Evolutionary conservation across 2,113 vertebrate species (phyloP), one percentile per base, ranked within the genome.

Genomic region (Nerophis lumbriciformis): DNA sequence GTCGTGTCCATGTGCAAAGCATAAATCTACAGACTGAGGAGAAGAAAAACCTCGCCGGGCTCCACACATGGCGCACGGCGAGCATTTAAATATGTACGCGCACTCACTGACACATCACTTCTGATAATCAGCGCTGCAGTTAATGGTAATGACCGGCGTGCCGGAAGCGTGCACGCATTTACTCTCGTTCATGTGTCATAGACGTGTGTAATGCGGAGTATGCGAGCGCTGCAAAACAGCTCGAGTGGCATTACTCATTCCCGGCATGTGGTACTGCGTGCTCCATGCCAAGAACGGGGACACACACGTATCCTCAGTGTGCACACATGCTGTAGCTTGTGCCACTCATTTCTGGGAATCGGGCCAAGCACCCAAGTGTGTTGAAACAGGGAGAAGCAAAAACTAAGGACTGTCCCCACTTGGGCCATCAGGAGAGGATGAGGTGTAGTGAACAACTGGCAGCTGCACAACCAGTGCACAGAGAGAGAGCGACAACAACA

Each of bases 321-420:
- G 16, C 62, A 55, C 70, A 76, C 69, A 74, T 63, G 66, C 65
- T 5, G 6, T 51, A 36, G 70, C 62, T 47, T 65, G 61, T 68
- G 73, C 80, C 71, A 71, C 70, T 79, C 68, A 76, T 71, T 68
- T 73, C 74, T 74, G 60, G 75, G 82, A 64, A 55, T 5, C 56
- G 15, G 7, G 66, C 69, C 79, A 80, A 45, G 44, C 79, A 81
- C 76, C 79, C 79, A 71, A 36, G 38, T 16, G 37, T 39, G 14
- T 16, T 39, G 5, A 42, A 39, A n/a, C 39, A 56, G 21, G 42
- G 56, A 42, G 39, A 59, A 59, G 19, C n/a, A 59, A 38, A 59
- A 35, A 47, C n/a, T 12, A 47, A 42, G 44, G 8, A 63, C n/a
- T 65, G 73, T 42, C 69, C 67, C 72, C 72, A 78, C 73, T 64